Percentiles rank a stretch among this genome's conserved stretches.
Evolutionary conservation across 2,888 invertebrate species (phyloP).

Genomic region (Agrotis exclamationis): DNA sequence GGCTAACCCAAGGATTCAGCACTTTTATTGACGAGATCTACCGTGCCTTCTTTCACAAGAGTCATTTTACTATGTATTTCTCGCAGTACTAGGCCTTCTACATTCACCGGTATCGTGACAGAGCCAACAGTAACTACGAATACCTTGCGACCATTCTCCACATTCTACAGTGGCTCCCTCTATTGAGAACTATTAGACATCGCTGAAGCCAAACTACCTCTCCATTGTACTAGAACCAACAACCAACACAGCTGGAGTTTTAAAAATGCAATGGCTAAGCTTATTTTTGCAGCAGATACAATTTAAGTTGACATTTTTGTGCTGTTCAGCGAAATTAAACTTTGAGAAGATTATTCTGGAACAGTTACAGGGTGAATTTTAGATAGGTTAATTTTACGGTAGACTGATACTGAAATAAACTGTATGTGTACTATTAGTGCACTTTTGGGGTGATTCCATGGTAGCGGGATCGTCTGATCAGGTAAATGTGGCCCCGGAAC

Average conservation of each 20-base stretch:
- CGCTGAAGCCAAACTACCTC: constrained; percentile 32
- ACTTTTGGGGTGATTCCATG: too few relatives aligned
- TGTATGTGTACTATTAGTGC: too few relatives aligned
- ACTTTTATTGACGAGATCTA: too few relatives aligned
- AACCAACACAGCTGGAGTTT: constrained; percentile 7
- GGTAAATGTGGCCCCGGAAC: too few relatives aligned
- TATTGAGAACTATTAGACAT: constrained; percentile 57
- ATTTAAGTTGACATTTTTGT: constrained; percentile 14
- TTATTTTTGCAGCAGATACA: constrained; percentile 34
- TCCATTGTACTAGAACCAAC: constrained; percentile 14
- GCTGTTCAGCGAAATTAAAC: constrained; percentile 18
- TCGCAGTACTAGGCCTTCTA: constrained; percentile 24
- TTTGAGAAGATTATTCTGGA: constrained; percentile 14
- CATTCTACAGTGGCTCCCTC: constrained; percentile 50
- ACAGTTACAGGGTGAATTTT: background rate
- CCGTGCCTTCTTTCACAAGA: too few relatives aligned
- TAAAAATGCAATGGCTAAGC: constrained; percentile 51
- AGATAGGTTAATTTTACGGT: background rate
- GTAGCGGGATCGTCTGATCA: too few relatives aligned
- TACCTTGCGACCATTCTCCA: constrained; percentile 54
- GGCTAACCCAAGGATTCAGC: too few relatives aligned
- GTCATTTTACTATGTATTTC: too few relatives aligned
- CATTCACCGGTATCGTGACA: background rate
- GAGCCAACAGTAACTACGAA: constrained; percentile 30
- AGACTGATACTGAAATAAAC: background rate